These are phyloP conservation scores for Anthonomus grandis DNA, from an alignment of 1,140 invertebrate genomes.

Conservation along the genomic window DNA sequence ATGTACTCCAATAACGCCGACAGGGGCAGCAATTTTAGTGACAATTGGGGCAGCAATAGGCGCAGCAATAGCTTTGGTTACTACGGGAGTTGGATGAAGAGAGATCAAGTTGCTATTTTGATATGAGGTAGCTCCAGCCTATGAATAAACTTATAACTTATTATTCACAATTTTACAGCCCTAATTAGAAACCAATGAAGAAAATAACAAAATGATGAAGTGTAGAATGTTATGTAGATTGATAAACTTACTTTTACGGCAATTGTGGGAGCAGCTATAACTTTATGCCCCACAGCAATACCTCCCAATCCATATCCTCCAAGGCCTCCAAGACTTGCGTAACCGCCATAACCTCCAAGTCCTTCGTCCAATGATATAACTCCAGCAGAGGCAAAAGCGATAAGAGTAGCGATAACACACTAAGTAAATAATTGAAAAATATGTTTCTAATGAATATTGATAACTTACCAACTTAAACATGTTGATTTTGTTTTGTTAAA, in stretches of 20 bases:
- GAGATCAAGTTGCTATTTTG: conserved; percentile 29
- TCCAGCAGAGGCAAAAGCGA: conserved; percentile 22
- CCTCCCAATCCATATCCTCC: neutral
- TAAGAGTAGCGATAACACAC: conserved; percentile 18
- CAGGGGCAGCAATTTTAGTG: conserved; percentile 18
- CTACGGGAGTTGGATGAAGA: conserved; percentile 27
- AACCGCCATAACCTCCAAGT: neutral
- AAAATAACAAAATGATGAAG: neutral
- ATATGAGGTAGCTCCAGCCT: conserved; percentile 26
- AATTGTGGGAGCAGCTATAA: conserved; percentile 15
- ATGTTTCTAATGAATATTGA: neutral
- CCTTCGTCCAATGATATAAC: conserved; percentile 14
- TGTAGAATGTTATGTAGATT: neutral
- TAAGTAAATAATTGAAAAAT: conserved; percentile 1
- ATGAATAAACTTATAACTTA: neutral
- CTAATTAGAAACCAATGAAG: too few relatives aligned
- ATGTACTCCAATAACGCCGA: conserved; percentile 4
- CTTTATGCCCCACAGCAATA: conserved; percentile 20
- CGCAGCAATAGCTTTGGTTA: conserved; percentile 30
- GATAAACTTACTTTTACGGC: conserved; percentile 21
- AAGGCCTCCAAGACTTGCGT: neutral
- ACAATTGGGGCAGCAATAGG: conserved; percentile 27
- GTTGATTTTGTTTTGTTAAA: conserved; percentile 5
- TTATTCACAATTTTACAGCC: too few relatives aligned
- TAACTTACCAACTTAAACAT: conserved; percentile 27